A percentile compares a stretch with the other conserved stretches of the same genome.
Evolutionary conservation across 2,113 vertebrate species (phyloP).

Genomic region (Pedionomus torquatus): DNA sequence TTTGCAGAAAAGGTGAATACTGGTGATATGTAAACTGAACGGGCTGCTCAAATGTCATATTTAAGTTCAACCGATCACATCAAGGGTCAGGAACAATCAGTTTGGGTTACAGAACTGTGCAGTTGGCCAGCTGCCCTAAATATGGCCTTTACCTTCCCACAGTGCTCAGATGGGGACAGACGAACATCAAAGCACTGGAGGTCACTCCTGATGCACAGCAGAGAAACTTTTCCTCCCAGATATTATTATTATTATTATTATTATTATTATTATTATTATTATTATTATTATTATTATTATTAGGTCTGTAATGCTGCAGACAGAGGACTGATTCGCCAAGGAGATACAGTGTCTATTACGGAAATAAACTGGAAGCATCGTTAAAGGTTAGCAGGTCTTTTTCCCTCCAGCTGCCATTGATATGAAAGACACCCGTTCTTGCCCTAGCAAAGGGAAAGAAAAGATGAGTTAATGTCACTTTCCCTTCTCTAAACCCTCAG

Average conservation of each 20-base stretch:
- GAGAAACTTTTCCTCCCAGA: not conserved
- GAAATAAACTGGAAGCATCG: slow-evolving; percentile 10
- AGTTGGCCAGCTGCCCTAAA: not conserved
- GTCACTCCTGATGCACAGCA: not conserved
- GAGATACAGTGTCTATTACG: not conserved
- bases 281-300: not conserved
- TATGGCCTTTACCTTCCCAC: not conserved
- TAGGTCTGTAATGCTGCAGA: not conserved
- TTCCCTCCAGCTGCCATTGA: not conserved
- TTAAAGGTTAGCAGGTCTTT: slow-evolving; percentile 2
- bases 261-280: not conserved
- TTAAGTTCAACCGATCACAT: not conserved
- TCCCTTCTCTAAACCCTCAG: not conserved
- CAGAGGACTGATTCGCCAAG: not conserved
- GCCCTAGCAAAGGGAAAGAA: not conserved
- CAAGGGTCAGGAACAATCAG: not conserved
- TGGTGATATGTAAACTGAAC: not conserved
- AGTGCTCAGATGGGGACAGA: not conserved
- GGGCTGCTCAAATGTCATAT: not conserved
- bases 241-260: not conserved
- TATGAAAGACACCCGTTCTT: not conserved
- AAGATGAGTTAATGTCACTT: not conserved
- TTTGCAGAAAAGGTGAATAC: not conserved
- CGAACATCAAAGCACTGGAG: not conserved
- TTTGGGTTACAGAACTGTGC: not conserved